Base-by-base conservation (phyloP, 1,140 invertebrate species). In the Apis dorsata region DNA sequence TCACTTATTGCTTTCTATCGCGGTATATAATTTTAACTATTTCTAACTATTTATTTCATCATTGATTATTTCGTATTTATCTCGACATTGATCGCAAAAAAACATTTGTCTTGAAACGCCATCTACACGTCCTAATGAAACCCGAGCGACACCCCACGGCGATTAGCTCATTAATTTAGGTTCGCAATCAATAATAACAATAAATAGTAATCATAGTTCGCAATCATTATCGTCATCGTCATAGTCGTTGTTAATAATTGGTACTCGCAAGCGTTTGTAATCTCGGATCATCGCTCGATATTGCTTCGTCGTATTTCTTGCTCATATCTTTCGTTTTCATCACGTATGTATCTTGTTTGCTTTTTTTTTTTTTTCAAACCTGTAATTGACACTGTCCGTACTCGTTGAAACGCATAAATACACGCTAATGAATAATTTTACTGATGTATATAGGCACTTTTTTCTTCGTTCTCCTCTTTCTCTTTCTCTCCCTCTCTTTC, bases 311-410 rank as follows among this genome's bases (percentile, higher is more conserved):
- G 51, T 79, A 51, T 70, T 44, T 19, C 71, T n/a, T 21, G 17
- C 19, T 21, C 34, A 10, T 13, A 17, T 84, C 63, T 63, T 74
- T 63, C 21, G 9, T 60, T 73, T 72, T 70, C 53, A 34, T 77
- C 59, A 81, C 73, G 76, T 53, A 79, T 63, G 62, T 15, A 63
- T 75, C 80, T 44, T 53, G 83, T 63, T 77, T 44, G 72, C 65
- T 44, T 79, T 85, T 71, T 78, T 49, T 78, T 80, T 55, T 57
- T 55, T 55, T 24, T 63, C 15, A 24, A 88, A 91, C 69, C 86
- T 83, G 88, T 92, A 92, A 92, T 92, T 92, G 89, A 92, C 91
- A 90, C 89, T 89, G 84, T 83, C 87, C 84, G 86, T 88, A 90
- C 84, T 86, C 85, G 86, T 79, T 86, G 85, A 85, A 90, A 85